Conservation (phyloP, 2,888 invertebrate species). For the Limnephilus lunatus region DNA sequence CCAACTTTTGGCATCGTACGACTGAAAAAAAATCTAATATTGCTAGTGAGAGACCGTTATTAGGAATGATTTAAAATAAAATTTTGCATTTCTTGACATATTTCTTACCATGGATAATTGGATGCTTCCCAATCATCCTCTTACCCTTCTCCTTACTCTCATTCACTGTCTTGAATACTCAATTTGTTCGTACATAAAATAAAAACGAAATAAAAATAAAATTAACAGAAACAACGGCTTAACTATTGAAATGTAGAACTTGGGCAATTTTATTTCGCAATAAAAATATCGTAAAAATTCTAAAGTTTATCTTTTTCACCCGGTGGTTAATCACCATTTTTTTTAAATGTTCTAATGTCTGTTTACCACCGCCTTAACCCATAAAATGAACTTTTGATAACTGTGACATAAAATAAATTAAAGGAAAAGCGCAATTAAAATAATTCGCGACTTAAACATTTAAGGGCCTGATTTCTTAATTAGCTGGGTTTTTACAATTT, state of each 20-base stretch:
- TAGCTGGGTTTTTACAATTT: not conserved
- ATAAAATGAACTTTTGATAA: not conserved
- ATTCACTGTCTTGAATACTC: too few species aligned
- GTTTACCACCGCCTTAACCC: not conserved
- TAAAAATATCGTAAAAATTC: not conserved
- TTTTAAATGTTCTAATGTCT: not conserved
- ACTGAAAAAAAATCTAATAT: too few species aligned
- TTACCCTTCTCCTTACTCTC: too few species aligned
- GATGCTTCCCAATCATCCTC: too few species aligned
- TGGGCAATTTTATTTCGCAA: not conserved
- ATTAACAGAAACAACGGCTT: not conserved
- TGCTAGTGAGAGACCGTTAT: too few species aligned
- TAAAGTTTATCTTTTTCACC: not conserved
- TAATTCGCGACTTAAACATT: not conserved
- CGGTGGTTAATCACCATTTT: not conserved
- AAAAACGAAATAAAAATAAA: too few species aligned
- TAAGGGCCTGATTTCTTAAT: not conserved
- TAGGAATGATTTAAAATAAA: too few species aligned
- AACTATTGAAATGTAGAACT: not conserved
- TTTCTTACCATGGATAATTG: too few species aligned
- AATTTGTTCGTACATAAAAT: too few species aligned
- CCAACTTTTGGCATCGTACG: too few species aligned
- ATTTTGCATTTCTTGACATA: too few species aligned
- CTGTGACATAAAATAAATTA: conserved; percentile 2
- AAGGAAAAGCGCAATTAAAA: not conserved